Evolutionary conservation across 2,113 vertebrate species (phyloP).

Genomic region (Pygoscelis adeliae): DNA sequence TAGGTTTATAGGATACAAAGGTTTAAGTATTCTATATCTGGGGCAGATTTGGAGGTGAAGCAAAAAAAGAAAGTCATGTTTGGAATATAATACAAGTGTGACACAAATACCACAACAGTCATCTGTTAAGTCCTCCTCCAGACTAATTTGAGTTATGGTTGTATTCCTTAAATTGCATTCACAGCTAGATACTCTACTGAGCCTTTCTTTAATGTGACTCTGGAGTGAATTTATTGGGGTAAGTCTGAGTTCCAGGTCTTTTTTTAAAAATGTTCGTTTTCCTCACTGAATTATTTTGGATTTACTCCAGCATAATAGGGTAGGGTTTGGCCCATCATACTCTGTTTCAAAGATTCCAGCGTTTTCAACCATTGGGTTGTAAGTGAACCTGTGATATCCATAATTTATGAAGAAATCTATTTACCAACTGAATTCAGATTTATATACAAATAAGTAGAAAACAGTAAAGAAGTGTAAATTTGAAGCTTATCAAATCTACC

Average conservation of each 20-base stretch:
- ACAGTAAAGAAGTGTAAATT: background rate
- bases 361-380: background rate
- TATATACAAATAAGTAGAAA: background rate
- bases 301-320: background rate
- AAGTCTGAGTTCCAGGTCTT: background rate
- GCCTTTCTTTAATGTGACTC: background rate
- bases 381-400: background rate
- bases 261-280: background rate
- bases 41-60: background rate
- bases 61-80: background rate
- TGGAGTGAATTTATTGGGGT: background rate
- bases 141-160: background rate
- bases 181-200: background rate
- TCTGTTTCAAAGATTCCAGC: background rate
- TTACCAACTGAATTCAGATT: background rate
- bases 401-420: background rate
- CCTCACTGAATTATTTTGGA: background rate
- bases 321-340: background rate
- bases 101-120: background rate
- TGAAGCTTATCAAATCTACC: background rate
- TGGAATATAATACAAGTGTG: conserved; percentile 14
- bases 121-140: background rate
- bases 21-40: conserved; percentile 44
- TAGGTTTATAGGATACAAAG: conserved; percentile 49
- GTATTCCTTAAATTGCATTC: background rate